Evolutionary conservation across 2,797 vertebrate species (phyloP), one percentile per base, ranked within the genome.

Genomic region (Sarcoramphus papa): DNA sequence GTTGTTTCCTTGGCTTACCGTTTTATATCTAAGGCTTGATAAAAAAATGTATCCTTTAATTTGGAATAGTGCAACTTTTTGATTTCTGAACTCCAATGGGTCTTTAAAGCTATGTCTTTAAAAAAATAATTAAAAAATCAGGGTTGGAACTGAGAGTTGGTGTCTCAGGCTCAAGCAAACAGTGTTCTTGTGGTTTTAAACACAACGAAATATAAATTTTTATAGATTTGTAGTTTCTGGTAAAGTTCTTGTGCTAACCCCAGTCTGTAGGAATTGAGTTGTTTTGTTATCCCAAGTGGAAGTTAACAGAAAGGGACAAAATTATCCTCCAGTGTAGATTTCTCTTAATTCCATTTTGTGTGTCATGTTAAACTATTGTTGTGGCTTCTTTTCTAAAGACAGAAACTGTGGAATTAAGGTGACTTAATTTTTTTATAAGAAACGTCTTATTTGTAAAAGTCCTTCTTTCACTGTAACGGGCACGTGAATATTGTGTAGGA

Each of bases 381-480:
- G 97, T 98, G 98, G 97, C 97, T 98, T 98, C 96, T 98, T 98
- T 98, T 98, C 93, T 98, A 98, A 98, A 97, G 97, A 98, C 96
- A 97, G 95, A 96, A 98, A 97, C 97, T 98, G 98, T 98, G 98
- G 97, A 98, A 98, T 98, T 98, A 97, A 98, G 97, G 97, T 98
- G 97, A 97, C 96, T 96, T 97, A 95, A 96, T 98, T 98, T 98
- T 97, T 96, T 97, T 95, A 98, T 99, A 99, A 98, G 98, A 98
- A 98, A 98, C 56, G 98, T 99, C 98, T 98, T 98, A 98, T 99
- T 99, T 99, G 98, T 99, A 99, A 99, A 98, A 98, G 97, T 98
- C 94, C 95, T 98, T 98, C 98, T 97, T 98, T 98, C 98, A 97
- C 98, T 98, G 99, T 99, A 99, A 98, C 97, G 98, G 98, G 98